Conservation (phyloP, 2,888 invertebrate species). For the Lycophotia porphyrea region DNA sequence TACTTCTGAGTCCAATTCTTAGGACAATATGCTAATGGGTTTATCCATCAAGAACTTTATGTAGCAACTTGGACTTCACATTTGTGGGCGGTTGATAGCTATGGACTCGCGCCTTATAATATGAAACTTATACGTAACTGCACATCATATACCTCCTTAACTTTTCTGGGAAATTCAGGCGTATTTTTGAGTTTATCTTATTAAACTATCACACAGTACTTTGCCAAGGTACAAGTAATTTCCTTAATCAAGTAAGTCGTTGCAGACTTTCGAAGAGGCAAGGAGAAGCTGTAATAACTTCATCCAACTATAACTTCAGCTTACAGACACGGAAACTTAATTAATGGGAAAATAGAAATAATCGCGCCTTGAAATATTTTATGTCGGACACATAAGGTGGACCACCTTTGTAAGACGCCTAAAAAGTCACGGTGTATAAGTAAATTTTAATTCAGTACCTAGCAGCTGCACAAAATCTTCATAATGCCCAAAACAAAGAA, state of each 20-base stretch:
- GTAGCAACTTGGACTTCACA: background rate
- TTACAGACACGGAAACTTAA: constrained; percentile 17
- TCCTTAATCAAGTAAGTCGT: background rate
- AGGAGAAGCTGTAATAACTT: constrained; percentile 28
- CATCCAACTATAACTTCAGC: constrained; percentile 1
- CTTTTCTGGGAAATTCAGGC: background rate
- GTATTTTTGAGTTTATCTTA: background rate
- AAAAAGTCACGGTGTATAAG: too few species aligned
- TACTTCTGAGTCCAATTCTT: background rate
- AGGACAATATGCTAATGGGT: background rate
- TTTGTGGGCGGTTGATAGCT: background rate
- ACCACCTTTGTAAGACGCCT: too few species aligned
- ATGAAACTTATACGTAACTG: background rate
- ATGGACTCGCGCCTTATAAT: background rate
- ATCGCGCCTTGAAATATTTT: too few species aligned
- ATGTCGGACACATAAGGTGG: too few species aligned
- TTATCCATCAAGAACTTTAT: background rate
- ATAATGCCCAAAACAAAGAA: background rate
- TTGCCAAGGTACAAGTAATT: background rate
- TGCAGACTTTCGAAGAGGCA: constrained; percentile 10
- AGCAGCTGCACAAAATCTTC: background rate
- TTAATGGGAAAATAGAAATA: too few species aligned
- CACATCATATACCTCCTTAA: background rate
- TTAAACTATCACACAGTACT: background rate
- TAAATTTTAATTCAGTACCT: background rate